Evolutionary conservation across 2,113 vertebrate genomes (phyloP).

Genomic region (Saguinus imperator): DNA sequence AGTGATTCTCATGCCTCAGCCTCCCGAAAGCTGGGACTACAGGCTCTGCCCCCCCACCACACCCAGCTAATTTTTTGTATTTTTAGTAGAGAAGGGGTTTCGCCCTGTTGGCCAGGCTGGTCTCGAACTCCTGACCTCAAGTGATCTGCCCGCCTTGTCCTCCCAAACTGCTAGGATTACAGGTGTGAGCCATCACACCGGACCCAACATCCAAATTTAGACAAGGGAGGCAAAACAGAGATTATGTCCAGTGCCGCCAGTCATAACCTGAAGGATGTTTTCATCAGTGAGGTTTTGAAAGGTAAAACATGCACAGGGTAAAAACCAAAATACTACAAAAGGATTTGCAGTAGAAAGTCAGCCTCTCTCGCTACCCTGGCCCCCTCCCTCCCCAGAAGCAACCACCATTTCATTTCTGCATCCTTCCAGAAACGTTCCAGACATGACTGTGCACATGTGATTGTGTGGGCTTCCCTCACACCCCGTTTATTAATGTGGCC

Average conservation of each 20-base stretch:
- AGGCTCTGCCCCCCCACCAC: too few relatives aligned
- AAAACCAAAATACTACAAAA: neutral
- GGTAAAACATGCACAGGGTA: neutral
- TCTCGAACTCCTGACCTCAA: neutral
- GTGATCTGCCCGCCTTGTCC: neutral
- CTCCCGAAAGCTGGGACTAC: neutral
- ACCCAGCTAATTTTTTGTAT: neutral
- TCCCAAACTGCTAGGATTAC: neutral
- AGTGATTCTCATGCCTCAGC: too few relatives aligned
- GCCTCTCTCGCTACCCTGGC: neutral
- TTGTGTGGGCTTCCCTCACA: accelerated
- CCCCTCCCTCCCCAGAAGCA: neutral
- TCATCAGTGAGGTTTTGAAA: neutral
- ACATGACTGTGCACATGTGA: accelerated
- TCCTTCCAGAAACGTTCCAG: neutral
- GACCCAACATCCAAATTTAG: neutral
- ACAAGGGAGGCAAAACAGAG: neutral
- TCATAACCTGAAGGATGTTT: neutral
- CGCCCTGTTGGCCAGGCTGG: neutral
- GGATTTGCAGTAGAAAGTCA: neutral
- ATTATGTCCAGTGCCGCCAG: neutral
- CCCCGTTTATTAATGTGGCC: neutral
- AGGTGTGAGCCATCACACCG: neutral
- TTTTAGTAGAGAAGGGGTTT: neutral
- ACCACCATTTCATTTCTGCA: neutral